Conservation (phyloP, 2,113 vertebrate species). For the Lycaon pictus region DNA sequence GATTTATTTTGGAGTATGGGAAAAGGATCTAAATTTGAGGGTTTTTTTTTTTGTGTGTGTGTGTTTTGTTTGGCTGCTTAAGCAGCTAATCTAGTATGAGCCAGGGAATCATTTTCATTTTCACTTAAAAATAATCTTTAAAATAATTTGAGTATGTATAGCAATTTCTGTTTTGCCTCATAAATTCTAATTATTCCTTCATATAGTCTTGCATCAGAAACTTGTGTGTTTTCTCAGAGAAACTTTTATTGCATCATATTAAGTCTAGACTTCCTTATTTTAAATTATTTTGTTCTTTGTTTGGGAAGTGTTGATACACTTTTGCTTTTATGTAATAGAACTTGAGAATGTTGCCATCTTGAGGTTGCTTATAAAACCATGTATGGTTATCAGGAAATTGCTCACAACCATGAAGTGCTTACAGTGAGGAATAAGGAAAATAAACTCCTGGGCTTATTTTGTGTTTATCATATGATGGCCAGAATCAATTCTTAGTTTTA, state of each 20-base stretch:
- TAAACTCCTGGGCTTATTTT: slow-evolving; percentile 36
- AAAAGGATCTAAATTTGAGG: background rate
- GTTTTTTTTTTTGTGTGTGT: background rate
- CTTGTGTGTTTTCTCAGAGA: slow-evolving; percentile 54
- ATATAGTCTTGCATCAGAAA: slow-evolving; percentile 36
- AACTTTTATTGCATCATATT: slow-evolving; percentile 55
- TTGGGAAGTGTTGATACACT: slow-evolving; percentile 42
- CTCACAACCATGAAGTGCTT: slow-evolving; percentile 50
- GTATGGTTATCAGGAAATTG: slow-evolving; percentile 62
- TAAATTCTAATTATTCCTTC: slow-evolving; percentile 22
- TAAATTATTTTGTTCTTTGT: slow-evolving; percentile 77
- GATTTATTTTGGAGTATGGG: slow-evolving; percentile 13
- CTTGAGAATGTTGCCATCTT: slow-evolving; percentile 64
- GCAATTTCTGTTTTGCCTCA: background rate
- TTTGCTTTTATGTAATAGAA: slow-evolving; percentile 61
- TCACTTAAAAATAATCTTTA: background rate
- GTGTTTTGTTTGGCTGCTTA: background rate
- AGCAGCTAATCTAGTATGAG: background rate
- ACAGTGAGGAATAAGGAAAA: slow-evolving; percentile 1
- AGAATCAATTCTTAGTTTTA: slow-evolving; percentile 59
- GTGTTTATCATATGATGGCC: slow-evolving; percentile 45
- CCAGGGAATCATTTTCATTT: slow-evolving; percentile 36
- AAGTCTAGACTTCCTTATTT: slow-evolving; percentile 77
- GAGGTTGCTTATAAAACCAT: slow-evolving; percentile 43
- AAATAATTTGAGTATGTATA: background rate